Conservation (phyloP, 2,888 invertebrate species). For the Euplagia quadripunctaria region DNA sequence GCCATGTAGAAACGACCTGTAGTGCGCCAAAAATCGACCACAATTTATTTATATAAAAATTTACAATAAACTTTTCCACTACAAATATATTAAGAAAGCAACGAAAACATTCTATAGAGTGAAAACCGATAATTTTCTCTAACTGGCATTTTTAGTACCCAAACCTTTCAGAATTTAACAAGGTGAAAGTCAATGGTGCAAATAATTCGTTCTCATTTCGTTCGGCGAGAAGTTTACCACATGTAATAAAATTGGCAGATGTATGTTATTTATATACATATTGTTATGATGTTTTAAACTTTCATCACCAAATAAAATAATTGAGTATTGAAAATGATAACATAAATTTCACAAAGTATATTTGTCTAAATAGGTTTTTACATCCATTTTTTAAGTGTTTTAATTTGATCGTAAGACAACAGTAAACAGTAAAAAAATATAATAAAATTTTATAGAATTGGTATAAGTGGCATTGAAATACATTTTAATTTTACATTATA, state of each 20-base stretch:
- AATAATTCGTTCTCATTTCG: constrained; percentile 26
- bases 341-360: too few relatives aligned
- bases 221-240: background rate
- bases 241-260: background rate
- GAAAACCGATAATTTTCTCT: constrained; percentile 31
- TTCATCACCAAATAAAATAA: background rate
- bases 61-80: background rate
- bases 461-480: too few relatives aligned
- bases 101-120: constrained; percentile 8
- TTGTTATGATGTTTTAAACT: background rate
- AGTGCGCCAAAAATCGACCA: too few relatives aligned
- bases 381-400: too few relatives aligned
- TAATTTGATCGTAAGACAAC: too few relatives aligned
- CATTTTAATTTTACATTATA: too few relatives aligned
- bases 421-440: too few relatives aligned
- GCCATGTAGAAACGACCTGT: too few relatives aligned
- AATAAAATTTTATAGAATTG: too few relatives aligned
- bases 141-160: constrained; percentile 47
- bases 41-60: too few relatives aligned
- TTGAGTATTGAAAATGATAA: background rate
- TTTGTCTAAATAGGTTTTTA: too few relatives aligned
- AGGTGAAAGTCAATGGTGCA: constrained; percentile 29
- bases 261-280: constrained; percentile 4
- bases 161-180: constrained; percentile 42
- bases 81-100: constrained; percentile 5